Percentiles rank a stretch among this genome's conserved stretches.
Conservation (phyloP, 2,888 invertebrate genomes). For the Brachylomia viminalis region DNA sequence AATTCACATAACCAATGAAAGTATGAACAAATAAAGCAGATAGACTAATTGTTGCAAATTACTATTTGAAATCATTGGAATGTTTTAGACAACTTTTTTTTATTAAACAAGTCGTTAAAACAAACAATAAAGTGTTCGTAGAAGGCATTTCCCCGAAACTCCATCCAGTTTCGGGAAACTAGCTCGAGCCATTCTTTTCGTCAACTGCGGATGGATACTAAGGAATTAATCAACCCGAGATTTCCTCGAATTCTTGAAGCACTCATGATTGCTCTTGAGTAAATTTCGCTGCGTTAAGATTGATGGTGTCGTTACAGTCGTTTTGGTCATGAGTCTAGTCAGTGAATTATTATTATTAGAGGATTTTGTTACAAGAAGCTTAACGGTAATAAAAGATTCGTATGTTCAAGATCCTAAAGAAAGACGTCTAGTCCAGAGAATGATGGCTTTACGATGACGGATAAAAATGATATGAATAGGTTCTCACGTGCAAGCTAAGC, state of each 20-base stretch:
- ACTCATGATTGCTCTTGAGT: constrained; percentile 8
- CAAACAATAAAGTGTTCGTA: not conserved
- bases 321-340: not conserved
- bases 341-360: not conserved
- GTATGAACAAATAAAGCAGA: not conserved
- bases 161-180: too few relatives aligned
- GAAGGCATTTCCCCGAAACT: not conserved
- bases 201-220: not conserved
- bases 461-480: not conserved
- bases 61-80: not conserved
- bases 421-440: not conserved
- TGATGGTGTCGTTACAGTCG: constrained; percentile 1
- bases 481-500: constrained; percentile 92
- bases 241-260: not conserved
- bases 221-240: constrained; percentile 8
- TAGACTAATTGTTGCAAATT: not conserved
- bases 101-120: not conserved
- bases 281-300: not conserved
- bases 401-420: not conserved
- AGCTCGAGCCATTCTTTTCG: not conserved
- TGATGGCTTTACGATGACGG: not conserved
- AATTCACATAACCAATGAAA: not conserved
- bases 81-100: too few relatives aligned
- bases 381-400: not conserved
- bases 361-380: not conserved